These are phyloP conservation scores for Paracanthobrama guichenoti DNA, from an alignment of 2,113 vertebrate species.

Conservation along the genomic window DNA sequence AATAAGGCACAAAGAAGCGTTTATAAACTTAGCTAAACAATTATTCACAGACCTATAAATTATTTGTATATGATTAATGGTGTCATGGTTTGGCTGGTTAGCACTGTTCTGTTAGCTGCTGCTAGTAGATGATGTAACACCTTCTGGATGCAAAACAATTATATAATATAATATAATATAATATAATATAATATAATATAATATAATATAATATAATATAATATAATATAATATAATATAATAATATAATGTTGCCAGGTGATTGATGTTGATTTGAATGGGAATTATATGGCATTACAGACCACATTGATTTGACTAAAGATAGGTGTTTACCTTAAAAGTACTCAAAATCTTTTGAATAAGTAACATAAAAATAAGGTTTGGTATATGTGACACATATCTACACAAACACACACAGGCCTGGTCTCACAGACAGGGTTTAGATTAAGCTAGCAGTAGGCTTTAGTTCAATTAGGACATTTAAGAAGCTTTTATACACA, in stretches of 20 bases:
- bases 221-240: no score
- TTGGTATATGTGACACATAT: conserved; percentile 15
- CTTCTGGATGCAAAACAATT: not conserved
- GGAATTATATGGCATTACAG: not conserved
- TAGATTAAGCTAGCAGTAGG: no score
- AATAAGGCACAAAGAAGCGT: not conserved
- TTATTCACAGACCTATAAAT: not conserved
- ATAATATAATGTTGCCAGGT: no score
- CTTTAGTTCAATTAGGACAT: no score
- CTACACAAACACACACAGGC: not conserved
- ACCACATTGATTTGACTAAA: not conserved
- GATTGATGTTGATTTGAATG: no score
- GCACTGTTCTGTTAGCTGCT: not conserved
- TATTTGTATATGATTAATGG: not conserved
- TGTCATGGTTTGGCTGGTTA: not conserved
- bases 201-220: no score
- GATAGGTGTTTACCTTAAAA: not conserved
- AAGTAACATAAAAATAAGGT: not conserved
- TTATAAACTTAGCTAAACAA: not conserved
- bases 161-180: no score
- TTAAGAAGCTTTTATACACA: no score
- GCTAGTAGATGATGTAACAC: not conserved
- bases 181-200: no score
- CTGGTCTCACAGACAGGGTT: no score
- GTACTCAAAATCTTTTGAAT: not conserved